Base-by-base conservation (phyloP, 2,888 invertebrate genomes). In the Polietes domitor region DNA sequence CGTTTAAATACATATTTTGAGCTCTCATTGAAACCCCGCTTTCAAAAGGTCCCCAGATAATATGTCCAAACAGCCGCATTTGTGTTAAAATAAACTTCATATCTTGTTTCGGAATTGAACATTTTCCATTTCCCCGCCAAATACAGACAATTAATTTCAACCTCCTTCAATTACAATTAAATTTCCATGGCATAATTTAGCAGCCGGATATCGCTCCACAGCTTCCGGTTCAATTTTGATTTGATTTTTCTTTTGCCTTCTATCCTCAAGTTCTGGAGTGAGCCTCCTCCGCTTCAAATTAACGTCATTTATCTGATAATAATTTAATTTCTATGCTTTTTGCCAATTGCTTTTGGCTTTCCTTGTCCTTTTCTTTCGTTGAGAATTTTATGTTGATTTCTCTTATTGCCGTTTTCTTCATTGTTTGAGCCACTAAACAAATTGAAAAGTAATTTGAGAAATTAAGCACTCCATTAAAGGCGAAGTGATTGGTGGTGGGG, bases 401-500 rank as follows among this genome's bases (percentile, higher is more conserved):
- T 47, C 53, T 70, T 15, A 15, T 61, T 10, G 47, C 55, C 9
- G 17, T 10, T 17, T 21, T 47, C 43, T 12, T 21, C 26, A 15
- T 53, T 10, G 15, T 50, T 71, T 72, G 61, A 68, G 21, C 41
- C 19, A 19, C 70, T 53, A 55, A n/a, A 68, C 55, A 80, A 80
- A 83, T 83, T 83, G 77, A 83, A 83, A 83, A 80, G 77, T 80
- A 80, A 83, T 83, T 83, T 83, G 74, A 73, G 63, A 80, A 80
- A 71, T 83, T 83, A 83, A 80, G 37, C 74, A 77, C 80, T 80
- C 77, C 80, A 83, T 83, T 83, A 83, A 83, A 74, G 70, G 73
- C 74, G 50, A 9, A 43, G 41, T 41, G 43, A 65, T 65, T 28
- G 61, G n/a, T 15, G 28, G 17, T 63, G 63, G n/a, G 17, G 1